phyloP scores from a whole-genome alignment of 2,113 vertebrate genomes.

The Megaceryle maxima region DNA sequence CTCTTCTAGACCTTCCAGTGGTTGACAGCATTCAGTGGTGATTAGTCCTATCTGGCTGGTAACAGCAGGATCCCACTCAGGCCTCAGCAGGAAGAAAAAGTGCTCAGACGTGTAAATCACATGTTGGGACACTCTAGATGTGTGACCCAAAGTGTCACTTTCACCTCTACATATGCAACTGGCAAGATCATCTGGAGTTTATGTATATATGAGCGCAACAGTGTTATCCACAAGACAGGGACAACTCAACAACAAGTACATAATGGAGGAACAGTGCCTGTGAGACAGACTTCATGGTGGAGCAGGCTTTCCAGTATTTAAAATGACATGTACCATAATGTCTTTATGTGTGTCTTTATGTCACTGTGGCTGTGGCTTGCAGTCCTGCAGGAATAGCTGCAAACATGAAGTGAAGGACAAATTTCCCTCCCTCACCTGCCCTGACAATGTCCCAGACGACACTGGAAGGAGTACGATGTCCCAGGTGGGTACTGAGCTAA shows the following conservation, averaged over 20 bases:
- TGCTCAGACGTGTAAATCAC: neutral
- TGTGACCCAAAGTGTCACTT: neutral
- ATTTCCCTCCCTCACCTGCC: neutral
- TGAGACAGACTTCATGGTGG: neutral
- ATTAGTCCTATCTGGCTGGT: neutral
- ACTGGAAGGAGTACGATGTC: neutral
- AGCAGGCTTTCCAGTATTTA: neutral
- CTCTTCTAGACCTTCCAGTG: neutral
- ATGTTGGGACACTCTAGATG: neutral
- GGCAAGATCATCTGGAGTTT: neutral
- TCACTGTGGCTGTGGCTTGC: accelerated
- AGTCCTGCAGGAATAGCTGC: neutral
- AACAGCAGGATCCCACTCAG: neutral
- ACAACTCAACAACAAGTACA: neutral
- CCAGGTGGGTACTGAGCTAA: neutral
- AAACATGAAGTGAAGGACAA: neutral
- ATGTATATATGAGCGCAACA: neutral
- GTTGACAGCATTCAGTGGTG: neutral
- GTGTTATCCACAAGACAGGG: neutral
- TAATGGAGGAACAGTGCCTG: neutral
- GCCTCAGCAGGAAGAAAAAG: neutral
- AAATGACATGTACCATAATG: neutral
- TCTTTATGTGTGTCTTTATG: neutral
- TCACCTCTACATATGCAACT: accelerated
- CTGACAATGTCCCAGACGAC: accelerated